phyloP scores from a whole-genome alignment of 2,888 invertebrate genomes.

The Pristionchus japonicus region DNA sequence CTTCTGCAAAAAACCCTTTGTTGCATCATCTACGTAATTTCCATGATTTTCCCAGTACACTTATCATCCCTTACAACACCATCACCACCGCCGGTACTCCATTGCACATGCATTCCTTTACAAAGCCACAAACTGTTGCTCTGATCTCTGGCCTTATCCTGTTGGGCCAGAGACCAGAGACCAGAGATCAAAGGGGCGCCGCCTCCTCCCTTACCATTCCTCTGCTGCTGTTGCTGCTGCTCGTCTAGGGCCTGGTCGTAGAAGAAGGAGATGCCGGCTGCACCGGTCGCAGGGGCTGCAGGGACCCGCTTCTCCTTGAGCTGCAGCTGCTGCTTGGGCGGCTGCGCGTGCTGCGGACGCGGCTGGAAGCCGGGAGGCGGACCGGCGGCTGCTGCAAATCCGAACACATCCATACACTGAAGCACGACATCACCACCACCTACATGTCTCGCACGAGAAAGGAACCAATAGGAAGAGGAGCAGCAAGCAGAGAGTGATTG shows the following conservation, averaged over 20 bases:
- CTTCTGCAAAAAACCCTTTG: not conserved
- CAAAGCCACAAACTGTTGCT: too few species aligned
- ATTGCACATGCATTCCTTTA: too few species aligned
- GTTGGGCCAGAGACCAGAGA: too few species aligned
- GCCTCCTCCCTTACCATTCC: not conserved
- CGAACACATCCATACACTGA: not conserved
- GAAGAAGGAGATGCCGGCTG: slow-evolving; percentile 25
- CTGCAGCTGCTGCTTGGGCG: not conserved
- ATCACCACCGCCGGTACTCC: too few species aligned
- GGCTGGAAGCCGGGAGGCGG: not conserved
- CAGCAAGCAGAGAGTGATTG: not conserved
- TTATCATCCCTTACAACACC: too few species aligned
- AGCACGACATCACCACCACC: not conserved
- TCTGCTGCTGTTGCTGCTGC: slow-evolving; percentile 4
- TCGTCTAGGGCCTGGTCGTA: not conserved
- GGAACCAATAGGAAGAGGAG: not conserved
- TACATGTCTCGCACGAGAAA: not conserved
- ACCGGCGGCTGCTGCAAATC: not conserved
- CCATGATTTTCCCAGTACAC: too few species aligned
- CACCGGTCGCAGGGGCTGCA: not conserved
- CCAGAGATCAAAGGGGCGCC: not conserved
- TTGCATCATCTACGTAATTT: too few species aligned
- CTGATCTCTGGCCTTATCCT: too few species aligned
- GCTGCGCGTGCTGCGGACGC: not conserved
- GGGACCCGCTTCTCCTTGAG: not conserved